Conservation (phyloP, 2,113 vertebrate genomes). For the Oncorhynchus kisutch region DNA sequence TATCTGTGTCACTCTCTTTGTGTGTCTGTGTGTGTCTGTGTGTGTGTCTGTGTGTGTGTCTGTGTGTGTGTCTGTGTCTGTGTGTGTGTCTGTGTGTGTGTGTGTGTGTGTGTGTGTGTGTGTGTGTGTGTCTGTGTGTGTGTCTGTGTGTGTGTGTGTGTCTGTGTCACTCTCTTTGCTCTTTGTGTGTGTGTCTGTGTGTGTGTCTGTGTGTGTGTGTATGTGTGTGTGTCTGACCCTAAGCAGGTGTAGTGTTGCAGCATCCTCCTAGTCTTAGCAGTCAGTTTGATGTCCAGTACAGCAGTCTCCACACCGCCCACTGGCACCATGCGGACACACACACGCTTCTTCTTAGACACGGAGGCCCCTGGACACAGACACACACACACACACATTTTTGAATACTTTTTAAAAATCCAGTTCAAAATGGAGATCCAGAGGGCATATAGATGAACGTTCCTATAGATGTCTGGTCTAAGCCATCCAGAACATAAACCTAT, state of each 20-base stretch:
- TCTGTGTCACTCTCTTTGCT: no score
- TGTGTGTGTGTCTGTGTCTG: background rate
- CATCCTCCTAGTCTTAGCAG: slow-evolving; percentile 80
- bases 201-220: background rate
- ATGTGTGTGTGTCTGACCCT: slow-evolving; percentile 66
- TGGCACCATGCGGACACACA: slow-evolving; percentile 76
- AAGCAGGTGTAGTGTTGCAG: slow-evolving; percentile 81
- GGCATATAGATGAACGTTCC: no score
- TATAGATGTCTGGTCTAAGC: no score
- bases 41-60: background rate
- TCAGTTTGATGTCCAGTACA: slow-evolving; percentile 80
- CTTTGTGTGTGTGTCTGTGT: background rate
- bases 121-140: background rate
- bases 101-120: background rate
- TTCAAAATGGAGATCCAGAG: no score
- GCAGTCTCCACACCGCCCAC: slow-evolving; percentile 68
- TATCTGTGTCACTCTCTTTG: background rate
- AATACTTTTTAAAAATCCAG: background rate
- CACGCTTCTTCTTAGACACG: slow-evolving; percentile 81
- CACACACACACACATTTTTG: background rate
- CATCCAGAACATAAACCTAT: no score
- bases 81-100: background rate
- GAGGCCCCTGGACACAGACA: slow-evolving; percentile 65
- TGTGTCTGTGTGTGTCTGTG: background rate
- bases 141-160: background rate